Evolutionary conservation across 2,113 vertebrate species (phyloP).

Genomic region (Physeter macrocephalus): DNA sequence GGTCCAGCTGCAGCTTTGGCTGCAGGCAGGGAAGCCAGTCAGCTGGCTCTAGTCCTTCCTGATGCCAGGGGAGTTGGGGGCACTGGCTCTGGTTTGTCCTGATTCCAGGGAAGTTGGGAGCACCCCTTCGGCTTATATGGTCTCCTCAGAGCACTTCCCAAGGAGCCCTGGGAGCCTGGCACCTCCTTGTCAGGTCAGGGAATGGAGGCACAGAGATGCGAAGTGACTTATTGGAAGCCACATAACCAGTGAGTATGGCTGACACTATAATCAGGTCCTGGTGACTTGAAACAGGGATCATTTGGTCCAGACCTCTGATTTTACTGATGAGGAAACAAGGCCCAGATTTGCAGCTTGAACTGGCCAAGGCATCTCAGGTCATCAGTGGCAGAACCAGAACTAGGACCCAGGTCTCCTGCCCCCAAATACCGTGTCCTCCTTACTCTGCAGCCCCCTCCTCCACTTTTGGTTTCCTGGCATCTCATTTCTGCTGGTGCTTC

Average conservation of each 20-base stretch:
- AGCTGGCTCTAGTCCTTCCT: background rate
- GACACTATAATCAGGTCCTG: background rate
- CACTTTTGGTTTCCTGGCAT: background rate
- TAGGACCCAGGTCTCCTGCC: background rate
- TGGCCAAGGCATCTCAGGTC: too few relatives aligned
- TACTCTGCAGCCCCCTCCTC: background rate
- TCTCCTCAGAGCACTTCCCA: background rate
- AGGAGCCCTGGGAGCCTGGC: background rate
- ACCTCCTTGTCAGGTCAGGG: background rate
- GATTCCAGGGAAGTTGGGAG: background rate
- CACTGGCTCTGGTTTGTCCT: background rate
- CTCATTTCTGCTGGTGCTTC: background rate
- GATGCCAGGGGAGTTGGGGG: background rate
- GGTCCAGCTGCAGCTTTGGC: background rate
- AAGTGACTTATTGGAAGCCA: background rate
- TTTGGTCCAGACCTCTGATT: background rate
- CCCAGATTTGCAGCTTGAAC: background rate
- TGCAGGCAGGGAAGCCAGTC: background rate
- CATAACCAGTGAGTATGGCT: background rate
- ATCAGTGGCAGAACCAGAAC: background rate
- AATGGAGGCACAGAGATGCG: background rate
- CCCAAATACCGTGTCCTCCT: accelerated
- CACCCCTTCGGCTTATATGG: background rate
- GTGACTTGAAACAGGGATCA: background rate
- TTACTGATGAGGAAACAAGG: background rate